These are phyloP conservation scores for Platycheirus albimanus DNA, from an alignment of 2,888 invertebrate species.

Conservation along the genomic window DNA sequence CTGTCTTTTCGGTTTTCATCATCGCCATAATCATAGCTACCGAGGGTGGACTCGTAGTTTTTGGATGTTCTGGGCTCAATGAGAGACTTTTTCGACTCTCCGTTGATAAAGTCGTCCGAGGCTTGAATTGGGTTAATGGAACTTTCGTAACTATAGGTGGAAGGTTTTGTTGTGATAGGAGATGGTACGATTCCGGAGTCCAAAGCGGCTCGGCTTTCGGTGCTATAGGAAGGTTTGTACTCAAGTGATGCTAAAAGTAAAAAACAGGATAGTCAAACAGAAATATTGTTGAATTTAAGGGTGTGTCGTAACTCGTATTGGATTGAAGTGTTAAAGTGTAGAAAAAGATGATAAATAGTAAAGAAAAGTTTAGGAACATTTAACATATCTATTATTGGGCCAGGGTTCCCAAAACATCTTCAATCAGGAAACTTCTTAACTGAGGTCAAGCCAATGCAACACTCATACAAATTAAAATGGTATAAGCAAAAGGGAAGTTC, in stretches of 20 bases:
- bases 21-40: constrained; percentile 78
- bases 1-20: constrained; percentile 82
- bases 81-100: constrained; percentile 72
- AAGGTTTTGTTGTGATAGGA: constrained; percentile 72
- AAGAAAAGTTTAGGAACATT: too few relatives aligned
- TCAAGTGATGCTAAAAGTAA: constrained; percentile 80
- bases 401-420: too few relatives aligned
- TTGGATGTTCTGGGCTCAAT: constrained; percentile 66
- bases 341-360: background rate
- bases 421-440: too few relatives aligned
- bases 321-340: background rate
- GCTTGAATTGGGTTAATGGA: constrained; percentile 62
- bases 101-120: constrained; percentile 74
- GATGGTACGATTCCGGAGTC: constrained; percentile 71
- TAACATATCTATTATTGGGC: too few relatives aligned
- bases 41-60: constrained; percentile 63
- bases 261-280: background rate
- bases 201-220: constrained; percentile 77
- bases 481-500: too few relatives aligned
- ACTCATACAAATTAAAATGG: too few relatives aligned
- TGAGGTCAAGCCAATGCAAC: too few relatives aligned
- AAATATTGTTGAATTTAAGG: background rate
- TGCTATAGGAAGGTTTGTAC: constrained; percentile 82
- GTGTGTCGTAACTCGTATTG: background rate
- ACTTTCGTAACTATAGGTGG: constrained; percentile 77